Base-by-base conservation (phyloP, 2,113 vertebrate genomes). In the Prietella phreatophila region DNA sequence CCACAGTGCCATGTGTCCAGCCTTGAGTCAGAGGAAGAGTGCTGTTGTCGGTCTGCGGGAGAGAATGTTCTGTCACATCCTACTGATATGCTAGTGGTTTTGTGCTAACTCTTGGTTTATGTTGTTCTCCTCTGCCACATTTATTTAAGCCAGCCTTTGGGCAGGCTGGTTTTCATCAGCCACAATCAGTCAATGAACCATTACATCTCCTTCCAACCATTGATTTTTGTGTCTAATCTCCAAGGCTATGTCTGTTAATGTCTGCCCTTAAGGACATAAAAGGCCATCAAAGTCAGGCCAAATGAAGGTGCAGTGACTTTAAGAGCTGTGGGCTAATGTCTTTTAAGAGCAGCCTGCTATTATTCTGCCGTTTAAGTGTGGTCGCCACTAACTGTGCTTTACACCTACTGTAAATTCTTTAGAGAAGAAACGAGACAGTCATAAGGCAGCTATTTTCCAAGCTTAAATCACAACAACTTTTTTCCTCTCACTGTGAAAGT, bases 1-100 rank as follows among this genome's bases (percentile, higher is more conserved):
- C 89, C 86, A 76, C 92, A 91, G 90, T 86, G 88, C 91, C 90
- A 87, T 69, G 87, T 90, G 89, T 93, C 76, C 76, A 82, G 79
- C 63, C 86, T 84, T 93, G 92, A 93, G 88, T 93, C 93, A 94
- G 83, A n/a, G 47, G 65, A 87, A 89, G 87, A 71, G 89, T 85
- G 84, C 81, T 73, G 78, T 58, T 61, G 83, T 76, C 91, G 27
- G 36, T 69, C 55, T 33, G 33, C 47, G 2, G 56, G 20, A 33
- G 83, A 87, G 89, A 87, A 87, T n/a, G 63, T 90, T 83, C 27
- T 65, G 71, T 85, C 78, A 85, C 65, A 71, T 85, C 84, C 83
- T 85, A 53, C 80, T 71, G 83, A 42, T 71, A 53, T 27, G 79
- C 36, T 85, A 14, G 47, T 11, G 60, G 56, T 78, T 53, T 85